These are phyloP conservation scores for Drosophila birchii DNA, from an alignment of 2,888 invertebrate species.

Conservation along the genomic window DNA sequence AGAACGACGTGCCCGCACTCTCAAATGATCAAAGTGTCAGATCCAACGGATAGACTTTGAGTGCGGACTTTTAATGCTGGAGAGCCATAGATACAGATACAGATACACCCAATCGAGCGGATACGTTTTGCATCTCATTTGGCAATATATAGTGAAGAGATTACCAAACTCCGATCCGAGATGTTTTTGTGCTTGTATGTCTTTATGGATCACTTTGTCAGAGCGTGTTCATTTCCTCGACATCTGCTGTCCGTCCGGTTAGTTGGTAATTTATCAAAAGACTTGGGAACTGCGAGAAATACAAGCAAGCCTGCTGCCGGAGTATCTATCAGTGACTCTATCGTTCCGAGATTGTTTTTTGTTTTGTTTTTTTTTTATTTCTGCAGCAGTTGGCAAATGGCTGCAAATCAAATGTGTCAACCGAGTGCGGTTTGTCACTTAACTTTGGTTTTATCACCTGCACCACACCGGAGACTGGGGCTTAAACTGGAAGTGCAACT, in stretches of 20 bases:
- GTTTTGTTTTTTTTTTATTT: too few relatives aligned
- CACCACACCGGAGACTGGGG: constrained; percentile 25
- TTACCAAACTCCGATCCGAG: constrained; percentile 19
- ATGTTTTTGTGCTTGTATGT: constrained; percentile 8
- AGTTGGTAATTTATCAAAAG: constrained; percentile 59
- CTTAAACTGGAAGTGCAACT: constrained; percentile 52
- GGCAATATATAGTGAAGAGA: constrained; percentile 21
- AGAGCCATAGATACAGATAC: constrained; percentile 21
- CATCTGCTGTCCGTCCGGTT: constrained; percentile 43
- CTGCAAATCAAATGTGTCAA: constrained; percentile 54
- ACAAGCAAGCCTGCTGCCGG: constrained; percentile 17
- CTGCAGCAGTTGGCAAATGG: constrained; percentile 49
- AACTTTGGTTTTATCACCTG: constrained; percentile 68
- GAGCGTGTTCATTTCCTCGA: constrained; percentile 46
- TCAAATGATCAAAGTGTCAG: constrained; percentile 75
- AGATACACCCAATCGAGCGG: constrained; percentile 46
- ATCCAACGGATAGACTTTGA: constrained; percentile 45
- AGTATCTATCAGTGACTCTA: constrained; percentile 59
- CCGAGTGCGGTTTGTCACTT: constrained; percentile 57
- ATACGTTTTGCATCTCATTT: constrained; percentile 36
- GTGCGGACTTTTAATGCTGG: constrained; percentile 32
- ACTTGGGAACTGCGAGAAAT: constrained; percentile 20
- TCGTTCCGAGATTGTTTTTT: constrained; percentile 42
- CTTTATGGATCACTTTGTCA: constrained; percentile 46
- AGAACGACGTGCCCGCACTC: constrained; percentile 69